Conservation (phyloP, 2,797 vertebrate species). For the Astyanax mexicanus region DNA sequence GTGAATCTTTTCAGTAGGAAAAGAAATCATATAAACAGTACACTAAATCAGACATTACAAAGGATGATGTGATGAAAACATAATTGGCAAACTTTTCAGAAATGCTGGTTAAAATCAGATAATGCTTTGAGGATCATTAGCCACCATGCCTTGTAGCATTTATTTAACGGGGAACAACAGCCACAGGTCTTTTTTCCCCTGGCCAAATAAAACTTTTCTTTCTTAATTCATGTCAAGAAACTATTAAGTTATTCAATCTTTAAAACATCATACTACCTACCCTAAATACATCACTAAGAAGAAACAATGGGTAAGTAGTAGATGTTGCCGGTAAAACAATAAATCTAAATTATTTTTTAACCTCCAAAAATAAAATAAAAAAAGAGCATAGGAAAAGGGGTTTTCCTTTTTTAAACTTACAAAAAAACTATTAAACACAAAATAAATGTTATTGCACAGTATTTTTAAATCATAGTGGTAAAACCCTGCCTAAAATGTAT, state of each 20-base stretch:
- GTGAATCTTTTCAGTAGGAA: slow-evolving; percentile 55
- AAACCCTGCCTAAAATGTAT: neutral
- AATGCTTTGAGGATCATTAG: neutral
- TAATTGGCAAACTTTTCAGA: neutral
- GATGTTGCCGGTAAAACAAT: slow-evolving; percentile 31
- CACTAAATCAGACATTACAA: slow-evolving; percentile 30
- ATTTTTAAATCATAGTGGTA: slow-evolving; percentile 32
- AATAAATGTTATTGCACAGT: slow-evolving; percentile 87
- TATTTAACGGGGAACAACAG: slow-evolving; percentile 23
- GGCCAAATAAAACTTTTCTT: slow-evolving; percentile 61
- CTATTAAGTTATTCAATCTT: slow-evolving; percentile 78
- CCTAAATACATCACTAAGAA: slow-evolving; percentile 63
- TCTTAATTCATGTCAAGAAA: slow-evolving; percentile 65
- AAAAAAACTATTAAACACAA: slow-evolving; percentile 69
- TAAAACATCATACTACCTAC: slow-evolving; percentile 68
- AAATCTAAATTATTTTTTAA: slow-evolving; percentile 43
- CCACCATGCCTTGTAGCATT: neutral
- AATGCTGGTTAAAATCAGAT: too few relatives aligned
- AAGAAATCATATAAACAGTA: slow-evolving; percentile 54
- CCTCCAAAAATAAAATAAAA: slow-evolving; percentile 65
- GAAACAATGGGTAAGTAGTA: slow-evolving; percentile 63
- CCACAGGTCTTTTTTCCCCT: slow-evolving; percentile 4
- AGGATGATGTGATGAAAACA: neutral
- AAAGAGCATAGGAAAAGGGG: slow-evolving; percentile 94
- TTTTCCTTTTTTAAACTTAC: slow-evolving; percentile 63